phyloP scores from a whole-genome alignment of 2,113 vertebrate genomes.

The Sakesphorus luctuosus region DNA sequence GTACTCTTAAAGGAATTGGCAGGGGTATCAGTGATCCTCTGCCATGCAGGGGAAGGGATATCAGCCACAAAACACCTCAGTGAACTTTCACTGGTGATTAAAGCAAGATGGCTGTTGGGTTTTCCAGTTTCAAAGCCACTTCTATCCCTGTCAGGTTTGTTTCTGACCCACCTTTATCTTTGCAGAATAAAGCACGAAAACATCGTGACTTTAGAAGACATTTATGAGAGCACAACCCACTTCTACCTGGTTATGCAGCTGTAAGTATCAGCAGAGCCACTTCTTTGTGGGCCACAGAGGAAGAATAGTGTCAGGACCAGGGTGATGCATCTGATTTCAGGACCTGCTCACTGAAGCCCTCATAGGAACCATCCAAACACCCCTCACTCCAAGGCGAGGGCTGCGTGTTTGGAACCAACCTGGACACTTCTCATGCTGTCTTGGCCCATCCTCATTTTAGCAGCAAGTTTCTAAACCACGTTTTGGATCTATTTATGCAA shows the following conservation, averaged over 20 bases:
- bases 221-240: conserved; percentile 92
- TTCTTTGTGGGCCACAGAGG: neutral
- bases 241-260: conserved; percentile 97
- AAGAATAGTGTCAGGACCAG: neutral
- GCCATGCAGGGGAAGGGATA: fast-evolving
- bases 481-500: neutral
- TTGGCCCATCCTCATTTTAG: neutral
- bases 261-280: conserved; percentile 75
- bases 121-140: neutral
- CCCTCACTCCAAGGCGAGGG: fast-evolving
- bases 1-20: neutral
- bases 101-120: neutral
- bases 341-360: neutral
- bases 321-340: fast-evolving
- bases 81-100: neutral
- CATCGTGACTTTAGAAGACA: conserved; percentile 91
- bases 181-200: conserved; percentile 94
- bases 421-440: fast-evolving
- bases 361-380: fast-evolving
- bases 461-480: neutral
- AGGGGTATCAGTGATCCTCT: fast-evolving
- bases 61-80: neutral
- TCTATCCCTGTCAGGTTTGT: neutral
- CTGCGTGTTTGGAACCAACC: neutral
- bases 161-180: neutral